Base-by-base conservation (phyloP, 2,113 vertebrate species). In the Gymnocephalus cernua region DNA sequence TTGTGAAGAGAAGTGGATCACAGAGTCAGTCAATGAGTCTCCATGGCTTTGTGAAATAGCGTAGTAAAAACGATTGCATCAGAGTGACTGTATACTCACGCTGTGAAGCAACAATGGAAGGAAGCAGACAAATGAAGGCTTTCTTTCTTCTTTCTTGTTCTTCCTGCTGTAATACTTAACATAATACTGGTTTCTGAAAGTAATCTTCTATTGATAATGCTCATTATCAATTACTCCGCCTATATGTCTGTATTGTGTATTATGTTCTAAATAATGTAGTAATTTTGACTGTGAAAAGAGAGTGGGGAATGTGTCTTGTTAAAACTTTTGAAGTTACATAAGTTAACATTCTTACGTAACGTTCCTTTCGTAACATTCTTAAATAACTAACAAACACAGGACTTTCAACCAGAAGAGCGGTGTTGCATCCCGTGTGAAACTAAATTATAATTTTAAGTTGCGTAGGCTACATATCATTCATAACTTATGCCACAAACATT, bases 1-100 rank as follows among this genome's bases (percentile, higher is more conserved):
- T 66, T 88, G 64, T 82, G 56, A 81, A 61, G 66, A 76, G 54
- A 76, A 84, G 50, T 74, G 78, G 70, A 78, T 88, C 84, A 77
- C 76, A 82, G 50, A 41, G 67, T n/a, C 47, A 83, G 82, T 88
- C 69, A 54, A 81, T 71, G 83, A 66, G 68, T 74, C 80, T 72
- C 50, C 2, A 10, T 65, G 81, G 85, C 62, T 83, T 80, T 84
- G 57, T 83, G 71, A 70, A 87, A 82, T 50, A 53, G 47, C 48
- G 50, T 23, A 67, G 63, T 65, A 48, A 72, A 69, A 79, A 76
- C 41, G 45, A 72, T 89, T 91, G 80, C 83, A 79, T 86, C 83
- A 90, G 72, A 68, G 9, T 27, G 27, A 71, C 78, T 83, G 61
- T 74, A 38, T 63, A 66, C 63, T 63, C 51, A 14, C 32, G 68